Evolutionary conservation across 2,113 vertebrate genomes (phyloP).

Genomic region (Tichodroma muraria): DNA sequence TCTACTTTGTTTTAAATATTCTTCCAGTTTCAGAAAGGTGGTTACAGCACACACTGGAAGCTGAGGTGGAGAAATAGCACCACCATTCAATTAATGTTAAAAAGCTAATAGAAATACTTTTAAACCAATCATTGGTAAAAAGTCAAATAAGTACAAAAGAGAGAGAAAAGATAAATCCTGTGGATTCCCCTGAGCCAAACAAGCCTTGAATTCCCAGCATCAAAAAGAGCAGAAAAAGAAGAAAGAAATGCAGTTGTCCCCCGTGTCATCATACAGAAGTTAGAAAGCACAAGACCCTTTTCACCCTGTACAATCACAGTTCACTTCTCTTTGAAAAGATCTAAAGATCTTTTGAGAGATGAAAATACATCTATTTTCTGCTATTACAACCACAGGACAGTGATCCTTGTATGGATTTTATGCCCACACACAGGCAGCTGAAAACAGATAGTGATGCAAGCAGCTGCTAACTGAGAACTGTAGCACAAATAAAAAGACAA

Average conservation of each 20-base stretch:
- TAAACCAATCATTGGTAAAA: not conserved
- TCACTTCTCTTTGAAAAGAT: slow-evolving; percentile 30
- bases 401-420: not conserved
- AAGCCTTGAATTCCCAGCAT: not conserved
- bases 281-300: slow-evolving; percentile 45
- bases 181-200: not conserved
- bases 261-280: slow-evolving; percentile 12
- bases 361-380: slow-evolving; percentile 40
- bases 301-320: slow-evolving; percentile 34
- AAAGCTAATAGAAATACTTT: not conserved
- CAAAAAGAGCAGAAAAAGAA: not conserved
- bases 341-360: slow-evolving; percentile 40
- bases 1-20: not conserved
- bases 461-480: not conserved
- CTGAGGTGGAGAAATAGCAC: not conserved
- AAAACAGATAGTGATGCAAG: not conserved
- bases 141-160: not conserved
- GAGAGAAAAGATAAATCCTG: not conserved
- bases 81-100: not conserved
- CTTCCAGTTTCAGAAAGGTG: not conserved
- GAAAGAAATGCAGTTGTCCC: slow-evolving; percentile 10
- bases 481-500: not conserved
- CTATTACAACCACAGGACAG: not conserved
- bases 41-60: not conserved
- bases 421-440: not conserved